Base-by-base conservation (phyloP, 2,797 vertebrate species). In the Anabacerthia variegaticeps region DNA sequence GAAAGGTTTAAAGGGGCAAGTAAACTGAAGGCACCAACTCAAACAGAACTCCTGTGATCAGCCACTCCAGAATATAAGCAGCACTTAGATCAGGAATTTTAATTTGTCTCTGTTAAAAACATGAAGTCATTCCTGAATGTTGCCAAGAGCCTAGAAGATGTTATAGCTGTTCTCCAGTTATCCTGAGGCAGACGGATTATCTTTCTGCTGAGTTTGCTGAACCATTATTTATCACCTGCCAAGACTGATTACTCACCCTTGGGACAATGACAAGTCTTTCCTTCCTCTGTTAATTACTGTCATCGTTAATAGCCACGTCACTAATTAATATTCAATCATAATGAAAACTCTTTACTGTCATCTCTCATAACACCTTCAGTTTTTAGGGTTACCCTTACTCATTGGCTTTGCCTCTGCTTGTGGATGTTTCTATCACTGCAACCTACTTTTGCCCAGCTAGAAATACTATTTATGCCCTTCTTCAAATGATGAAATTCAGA, bases 151-250 rank as follows among this genome's bases (percentile, higher is more conserved):
- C 93, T 76, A 86, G 36, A 89, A 97, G 96, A 96, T 90, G 94
- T 95, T 97, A 93, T 91, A 95, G 96, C 89, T 93, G 52, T 55
- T 96, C 95, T 96, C 63, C 78, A 73, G 96, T 92, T 95, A 92
- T 97, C 96, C 97, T 95, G 58, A 48, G 93, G 96, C 97, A 92
- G 82, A 94, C 41, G 96, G 96, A 98, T 98, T 97, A 98, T 97
- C 95, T 97, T 98, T 97, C 96, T 97, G 97, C 97, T 97, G 98
- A 98, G 97, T 95, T 97, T 97, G 97, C 98, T 94, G 96, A 97
- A 97, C 97, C 97, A 96, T 98, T 98, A 98, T 98, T 98, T 98
- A 98, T 98, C 97, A 98, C 97, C 97, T 98, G 98, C 97, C 98
- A 98, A 98, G 97, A 97, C 95, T 96, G 97, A 98, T 98, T 98